A percentile compares a stretch with the other conserved stretches of the same genome.
Conservation (phyloP, 2,888 invertebrate species). For the Arge pagana region DNA sequence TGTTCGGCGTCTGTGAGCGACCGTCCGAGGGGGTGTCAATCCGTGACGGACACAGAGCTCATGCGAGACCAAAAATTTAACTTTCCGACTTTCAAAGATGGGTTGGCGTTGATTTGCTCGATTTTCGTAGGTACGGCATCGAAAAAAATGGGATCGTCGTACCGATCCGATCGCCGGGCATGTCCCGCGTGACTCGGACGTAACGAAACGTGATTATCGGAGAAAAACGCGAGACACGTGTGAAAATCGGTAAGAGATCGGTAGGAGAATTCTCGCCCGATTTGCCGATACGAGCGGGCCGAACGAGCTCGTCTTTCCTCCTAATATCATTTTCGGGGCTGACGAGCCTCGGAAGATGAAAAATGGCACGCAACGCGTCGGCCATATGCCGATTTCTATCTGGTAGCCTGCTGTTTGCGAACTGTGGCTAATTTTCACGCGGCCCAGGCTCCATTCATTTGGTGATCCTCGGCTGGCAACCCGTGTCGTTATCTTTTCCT, state of each 20-base stretch:
- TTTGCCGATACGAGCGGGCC: too few species aligned
- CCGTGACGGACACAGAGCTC: slow-evolving; percentile 32
- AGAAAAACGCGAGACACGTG: too few species aligned
- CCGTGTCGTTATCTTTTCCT: too few species aligned
- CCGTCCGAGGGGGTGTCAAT: slow-evolving; percentile 30
- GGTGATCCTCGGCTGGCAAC: background rate
- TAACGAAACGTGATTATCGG: too few species aligned
- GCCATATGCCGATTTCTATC: slow-evolving; percentile 20
- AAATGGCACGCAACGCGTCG: slow-evolving; percentile 1
- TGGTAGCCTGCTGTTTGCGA: slow-evolving; percentile 17
- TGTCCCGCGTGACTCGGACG: too few species aligned
- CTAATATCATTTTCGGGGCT: slow-evolving; percentile 16
- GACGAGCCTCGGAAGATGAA: slow-evolving; percentile 7
- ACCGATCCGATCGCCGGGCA: too few species aligned
- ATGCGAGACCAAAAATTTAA: slow-evolving; percentile 29
- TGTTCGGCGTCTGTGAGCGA: slow-evolving; percentile 12
- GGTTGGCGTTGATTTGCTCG: background rate
- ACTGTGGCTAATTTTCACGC: slow-evolving; percentile 21
- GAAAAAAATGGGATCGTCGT: background rate
- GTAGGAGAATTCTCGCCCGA: too few species aligned
- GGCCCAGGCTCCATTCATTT: slow-evolving; percentile 2
- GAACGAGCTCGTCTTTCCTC: too few species aligned
- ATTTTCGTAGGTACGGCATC: background rate
- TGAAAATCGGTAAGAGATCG: too few species aligned
- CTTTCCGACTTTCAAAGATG: slow-evolving; percentile 20